Base-by-base conservation (phyloP, 2,797 vertebrate genomes). In the Ptychadena robeensis region DNA sequence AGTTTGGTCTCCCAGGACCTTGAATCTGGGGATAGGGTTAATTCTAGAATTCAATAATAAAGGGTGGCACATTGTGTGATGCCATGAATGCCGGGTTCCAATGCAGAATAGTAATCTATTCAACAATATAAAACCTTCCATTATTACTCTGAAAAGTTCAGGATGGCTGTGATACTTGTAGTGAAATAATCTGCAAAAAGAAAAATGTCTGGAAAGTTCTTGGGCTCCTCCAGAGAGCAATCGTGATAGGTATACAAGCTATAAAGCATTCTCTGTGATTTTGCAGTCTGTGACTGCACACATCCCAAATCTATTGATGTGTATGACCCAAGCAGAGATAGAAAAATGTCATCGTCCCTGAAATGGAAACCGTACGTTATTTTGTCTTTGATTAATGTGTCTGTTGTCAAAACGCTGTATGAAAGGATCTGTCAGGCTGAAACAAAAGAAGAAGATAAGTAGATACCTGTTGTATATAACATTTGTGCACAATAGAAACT, bases 371-470 rank as follows among this genome's bases (percentile, higher is more conserved):
- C 87, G 87, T 91, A 90, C 92, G 93, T 93, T 94, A 91, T 91
- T 84, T 94, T 93, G 93, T 91, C 91, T 93, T 93, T 94, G 93
- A 94, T 94, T 93, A 92, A 94, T 94, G 92, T 91, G 90, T 90
- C 91, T 92, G 91, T 93, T 91, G 91, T 93, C 92, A 93, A 92
- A 93, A 93, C 90, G 92, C 89, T 92, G 93, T 93, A 93, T 92
- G 92, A 94, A 91, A 91, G 89, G 91, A 93, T 91, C 90, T 92
- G 92, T 94, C 92, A 92, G 90, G 88, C 91, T 88, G 88, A 91
- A n/a, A 89, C 90, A 91, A 94, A 93, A 91, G 90, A 91, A 92
- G 93, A 91, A 92, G 91, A 91, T 93, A 94, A 94, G 92, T 92
- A 93, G 93, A 93, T 94, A 91, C 92, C 90, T 93, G 89, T 93